Evolutionary conservation across 2,113 vertebrate species (phyloP).

Genomic region (Macrotis lagotis): DNA sequence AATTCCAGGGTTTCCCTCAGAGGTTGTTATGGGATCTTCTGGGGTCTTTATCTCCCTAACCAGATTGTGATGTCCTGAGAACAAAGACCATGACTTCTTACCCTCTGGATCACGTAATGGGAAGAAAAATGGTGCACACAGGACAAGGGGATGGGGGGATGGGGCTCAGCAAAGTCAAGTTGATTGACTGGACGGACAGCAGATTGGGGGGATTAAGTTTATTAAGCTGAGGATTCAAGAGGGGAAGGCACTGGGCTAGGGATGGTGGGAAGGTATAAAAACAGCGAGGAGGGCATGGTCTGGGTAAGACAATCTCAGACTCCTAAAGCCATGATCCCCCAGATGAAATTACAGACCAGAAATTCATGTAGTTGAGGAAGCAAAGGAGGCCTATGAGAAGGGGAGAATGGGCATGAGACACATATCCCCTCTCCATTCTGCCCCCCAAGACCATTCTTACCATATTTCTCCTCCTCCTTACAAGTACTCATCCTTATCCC

Average conservation of each 20-base stretch:
- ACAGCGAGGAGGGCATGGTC: background rate
- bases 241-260: background rate
- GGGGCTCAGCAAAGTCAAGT: background rate
- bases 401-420: background rate
- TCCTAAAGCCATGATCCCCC: background rate
- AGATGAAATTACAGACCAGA: background rate
- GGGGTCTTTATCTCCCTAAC: background rate
- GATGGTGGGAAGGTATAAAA: background rate
- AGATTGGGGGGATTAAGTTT: background rate
- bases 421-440: background rate
- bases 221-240: background rate
- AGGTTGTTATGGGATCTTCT: background rate
- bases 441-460: background rate
- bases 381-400: background rate
- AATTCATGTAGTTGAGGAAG: constrained; percentile 2
- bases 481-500: background rate
- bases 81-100: background rate
- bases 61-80: background rate
- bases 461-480: background rate
- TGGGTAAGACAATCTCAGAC: background rate
- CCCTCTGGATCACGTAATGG: too few relatives aligned
- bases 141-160: background rate
- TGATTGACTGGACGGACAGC: background rate
- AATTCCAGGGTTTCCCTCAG: background rate
- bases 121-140: too few relatives aligned